Base-by-base conservation (phyloP, 1,140 invertebrate species). In the Panonychus citri region DNA sequence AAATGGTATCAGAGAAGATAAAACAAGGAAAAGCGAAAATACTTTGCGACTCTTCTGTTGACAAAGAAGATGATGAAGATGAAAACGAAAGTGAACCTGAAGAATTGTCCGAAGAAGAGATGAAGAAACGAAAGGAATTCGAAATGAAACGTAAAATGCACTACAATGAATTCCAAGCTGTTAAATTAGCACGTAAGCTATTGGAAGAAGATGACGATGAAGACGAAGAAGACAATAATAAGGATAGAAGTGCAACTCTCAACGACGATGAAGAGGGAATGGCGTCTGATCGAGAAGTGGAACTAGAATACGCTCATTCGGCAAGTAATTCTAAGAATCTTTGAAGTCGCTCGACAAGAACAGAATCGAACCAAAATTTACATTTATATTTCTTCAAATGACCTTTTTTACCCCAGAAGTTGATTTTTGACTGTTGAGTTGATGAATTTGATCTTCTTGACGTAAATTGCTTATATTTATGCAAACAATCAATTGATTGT, bases 111-210 rank as follows among this genome's bases (percentile, higher is more conserved):
- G 60, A 64, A 50, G 60, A 64, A 53, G 57, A 66, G 34, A 40
- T 53, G 42, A 56, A 60, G 55, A 57, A 53, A 51, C n/a, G 40
- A 50, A 26, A 50, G 24, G 54, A 62, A 19, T 65, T 61, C 50
- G 55, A 65, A 39, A 37, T 58, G 25, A 61, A 57, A 54, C 55
- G 56, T 59, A 95, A 94, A 68, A 75, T 91, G 55, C 94, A 98
- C 68, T 98, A 98, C 70, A 90, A 94, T 69, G 93, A 98, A 70
- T 95, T 86, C 69, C 81, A 89, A 68, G 87, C 87, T 4, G 80
- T 94, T 1, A 84, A 90, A 69, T 69, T 93, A 60, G 86, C 88
- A 3, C 73, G 85, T 62, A 83, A 93, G 70, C 73, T 90, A 56
- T 78, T 94, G 73, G 77, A 85, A 58, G 81, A 90, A 65, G 88